Evolutionary conservation across 2,888 invertebrate species (phyloP).

Genomic region (Stenurella melanura): DNA sequence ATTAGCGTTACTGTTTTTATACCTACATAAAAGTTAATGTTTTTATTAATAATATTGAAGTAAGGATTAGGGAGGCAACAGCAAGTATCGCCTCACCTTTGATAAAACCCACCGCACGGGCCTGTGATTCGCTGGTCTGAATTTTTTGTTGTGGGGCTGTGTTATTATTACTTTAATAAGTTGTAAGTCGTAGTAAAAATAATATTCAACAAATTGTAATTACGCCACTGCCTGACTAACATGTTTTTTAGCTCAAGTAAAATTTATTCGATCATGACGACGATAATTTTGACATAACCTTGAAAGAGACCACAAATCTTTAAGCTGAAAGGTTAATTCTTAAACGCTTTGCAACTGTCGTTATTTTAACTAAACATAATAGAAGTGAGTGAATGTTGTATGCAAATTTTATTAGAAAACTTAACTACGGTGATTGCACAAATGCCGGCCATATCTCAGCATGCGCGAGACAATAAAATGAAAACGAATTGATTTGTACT

Average conservation of each 20-base stretch:
- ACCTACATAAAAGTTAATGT: too few species aligned
- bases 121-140: too few species aligned
- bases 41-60: too few species aligned
- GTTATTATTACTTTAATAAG: too few species aligned
- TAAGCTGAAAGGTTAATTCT: conserved; percentile 26
- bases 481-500: conserved; percentile 3
- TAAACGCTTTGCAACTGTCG: conserved; percentile 20
- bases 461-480: not conserved
- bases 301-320: conserved; percentile 36
- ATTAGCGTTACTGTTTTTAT: too few species aligned
- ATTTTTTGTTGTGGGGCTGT: too few species aligned
- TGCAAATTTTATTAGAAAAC: conserved; percentile 34
- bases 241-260: not conserved
- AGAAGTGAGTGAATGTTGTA: conserved; percentile 20
- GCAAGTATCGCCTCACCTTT: too few species aligned
- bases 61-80: too few species aligned
- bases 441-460: not conserved
- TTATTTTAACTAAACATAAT: conserved; percentile 3
- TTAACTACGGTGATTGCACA: not conserved
- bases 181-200: too few species aligned
- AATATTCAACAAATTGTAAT: not conserved
- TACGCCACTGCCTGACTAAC: conserved; percentile 17
- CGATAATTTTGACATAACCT: conserved; percentile 28
- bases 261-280: conserved; percentile 17
- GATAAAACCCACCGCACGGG: too few species aligned